Conservation (phyloP, 2,113 vertebrate species). For the Leptocoma aspasia region DNA sequence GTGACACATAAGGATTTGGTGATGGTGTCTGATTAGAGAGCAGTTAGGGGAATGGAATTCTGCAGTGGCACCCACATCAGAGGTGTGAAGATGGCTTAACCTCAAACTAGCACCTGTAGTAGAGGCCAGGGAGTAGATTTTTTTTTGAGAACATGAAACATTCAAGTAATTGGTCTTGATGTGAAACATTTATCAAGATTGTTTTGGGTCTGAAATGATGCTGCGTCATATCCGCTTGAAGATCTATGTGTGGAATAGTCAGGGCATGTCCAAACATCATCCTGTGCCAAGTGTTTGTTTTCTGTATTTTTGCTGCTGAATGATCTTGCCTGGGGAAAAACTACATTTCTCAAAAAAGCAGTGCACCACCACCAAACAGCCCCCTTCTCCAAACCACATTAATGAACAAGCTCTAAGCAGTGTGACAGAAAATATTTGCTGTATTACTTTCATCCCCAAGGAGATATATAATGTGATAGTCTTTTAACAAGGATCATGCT, state of each 20-base stretch:
- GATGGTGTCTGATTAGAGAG: neutral
- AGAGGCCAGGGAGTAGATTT: neutral
- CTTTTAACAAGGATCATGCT: neutral
- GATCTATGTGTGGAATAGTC: neutral
- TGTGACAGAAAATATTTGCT: neutral
- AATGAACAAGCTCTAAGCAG: neutral
- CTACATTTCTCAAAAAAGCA: neutral
- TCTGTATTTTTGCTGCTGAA: neutral
- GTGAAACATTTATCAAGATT: neutral
- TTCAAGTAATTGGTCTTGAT: neutral
- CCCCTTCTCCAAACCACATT: neutral
- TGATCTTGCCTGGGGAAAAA: neutral
- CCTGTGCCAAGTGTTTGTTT: neutral
- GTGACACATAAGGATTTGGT: rapidly evolving
- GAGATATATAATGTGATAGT: neutral
- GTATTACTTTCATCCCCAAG: neutral
- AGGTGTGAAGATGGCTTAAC: neutral
- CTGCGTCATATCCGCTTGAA: neutral
- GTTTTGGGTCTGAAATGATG: neutral
- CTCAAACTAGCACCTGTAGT: neutral
- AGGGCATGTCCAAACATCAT: neutral
- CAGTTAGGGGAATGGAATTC: neutral
- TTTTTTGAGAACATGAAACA: neutral
- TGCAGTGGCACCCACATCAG: neutral
- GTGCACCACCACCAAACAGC: neutral